Evolutionary conservation across 2,888 invertebrate species (phyloP), one percentile per base, ranked within the genome.

Genomic region (Neoaliturus tenellus): DNA sequence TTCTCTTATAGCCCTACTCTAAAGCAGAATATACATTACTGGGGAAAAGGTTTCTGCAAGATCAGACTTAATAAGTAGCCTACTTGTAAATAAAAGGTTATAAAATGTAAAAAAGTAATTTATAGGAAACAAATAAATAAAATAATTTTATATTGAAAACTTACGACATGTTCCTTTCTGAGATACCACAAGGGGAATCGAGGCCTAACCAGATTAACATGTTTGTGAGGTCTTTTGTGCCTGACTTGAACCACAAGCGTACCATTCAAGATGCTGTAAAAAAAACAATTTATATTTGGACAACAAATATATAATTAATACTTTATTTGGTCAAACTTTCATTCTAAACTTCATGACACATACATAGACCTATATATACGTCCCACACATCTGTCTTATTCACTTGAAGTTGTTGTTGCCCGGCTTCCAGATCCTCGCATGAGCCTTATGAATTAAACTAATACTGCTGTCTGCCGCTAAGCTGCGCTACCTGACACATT

Each of bases 171-270:
- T 87, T 93, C 92, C 90, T 95, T 94, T 73, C 93, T 93, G 55
- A 93, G 90, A 89, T 94, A 93, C 96, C 96, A 97, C 87, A 93
- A 92, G 0, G 96, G 96, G 89, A 94, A 94, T 83, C 94, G 92
- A 88, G 93, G 93, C 8, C 96, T 90, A 0, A 73, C 73, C 6
- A 73, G 12, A 41, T 82, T 82, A 35, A 82, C n/a, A 20, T 25
- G 73, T 48, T n/a, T 14, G 2, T 23, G 17, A 35, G 51, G 82
- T 48, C 41, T 71, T n/a, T 73, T 48, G 31, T 73, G 51, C 28
- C 82, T 71, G 31, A 82, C 51, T 82, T 82, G 82, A 35, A 55
- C 35, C 0, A 58, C 39, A 20, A 39, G 35, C 35, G 20, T 25
- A 33, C 82, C 82, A 23, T 71, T 71, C 28, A 55, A 17, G n/a